Evolutionary conservation across 2,888 invertebrate species (phyloP).

Genomic region (Ophonus ardosiacus): DNA sequence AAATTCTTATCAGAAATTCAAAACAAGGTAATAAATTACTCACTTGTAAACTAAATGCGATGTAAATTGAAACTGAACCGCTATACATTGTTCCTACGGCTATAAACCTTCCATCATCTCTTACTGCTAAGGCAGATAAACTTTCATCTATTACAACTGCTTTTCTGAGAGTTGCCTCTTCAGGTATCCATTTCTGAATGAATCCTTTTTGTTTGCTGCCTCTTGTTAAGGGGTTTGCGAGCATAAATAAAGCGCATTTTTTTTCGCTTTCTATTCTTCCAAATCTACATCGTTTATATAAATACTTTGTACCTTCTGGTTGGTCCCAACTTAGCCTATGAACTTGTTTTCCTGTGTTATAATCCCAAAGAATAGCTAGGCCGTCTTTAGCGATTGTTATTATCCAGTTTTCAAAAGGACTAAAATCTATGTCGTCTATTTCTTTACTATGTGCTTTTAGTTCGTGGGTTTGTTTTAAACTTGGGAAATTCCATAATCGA

Average conservation of each 20-base stretch:
- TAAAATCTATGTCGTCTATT: conserved; percentile 96
- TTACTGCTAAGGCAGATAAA: conserved; percentile 89
- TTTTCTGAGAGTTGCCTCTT: conserved; percentile 79
- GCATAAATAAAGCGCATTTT: conserved; percentile 84
- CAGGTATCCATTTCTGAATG: conserved; percentile 88
- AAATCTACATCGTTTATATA: conserved; percentile 88
- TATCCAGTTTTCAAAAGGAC: conserved; percentile 85
- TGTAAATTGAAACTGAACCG: conserved; percentile 93
- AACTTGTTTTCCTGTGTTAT: conserved; percentile 81
- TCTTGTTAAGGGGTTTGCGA: conserved; percentile 88
- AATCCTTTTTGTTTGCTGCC: conserved; percentile 85
- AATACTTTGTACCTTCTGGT: conserved; percentile 87
- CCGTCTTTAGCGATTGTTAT: conserved; percentile 94
- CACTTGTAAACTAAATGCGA: conserved; percentile 94
- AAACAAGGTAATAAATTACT: conserved; percentile 18
- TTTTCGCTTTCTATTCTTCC: conserved; percentile 84
- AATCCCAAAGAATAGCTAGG: conserved; percentile 88
- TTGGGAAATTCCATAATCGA: conserved; percentile 93
- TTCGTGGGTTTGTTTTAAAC: conserved; percentile 83
- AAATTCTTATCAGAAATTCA: background rate
- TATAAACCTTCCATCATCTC: conserved; percentile 94
- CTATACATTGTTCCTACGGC: conserved; percentile 96
- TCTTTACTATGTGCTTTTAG: conserved; percentile 91
- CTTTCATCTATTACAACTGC: conserved; percentile 84
- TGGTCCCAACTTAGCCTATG: conserved; percentile 86